phyloP scores from a whole-genome alignment of 2,113 vertebrate species.

The Saccopteryx leptura region DNA sequence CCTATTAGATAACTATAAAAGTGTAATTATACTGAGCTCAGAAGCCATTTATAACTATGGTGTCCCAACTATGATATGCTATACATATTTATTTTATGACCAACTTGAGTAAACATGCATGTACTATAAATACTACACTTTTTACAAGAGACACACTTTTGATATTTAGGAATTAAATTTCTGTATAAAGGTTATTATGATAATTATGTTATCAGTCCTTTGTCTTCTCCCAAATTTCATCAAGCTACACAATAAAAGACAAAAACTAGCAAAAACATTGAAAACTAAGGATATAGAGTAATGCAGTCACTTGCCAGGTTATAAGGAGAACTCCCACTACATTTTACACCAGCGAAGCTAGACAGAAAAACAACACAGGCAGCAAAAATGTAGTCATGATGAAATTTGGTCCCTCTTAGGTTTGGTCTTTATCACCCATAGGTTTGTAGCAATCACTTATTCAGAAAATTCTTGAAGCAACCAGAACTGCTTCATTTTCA shows the following conservation, averaged over 20 bases:
- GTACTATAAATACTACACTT: neutral
- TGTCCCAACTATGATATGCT: neutral
- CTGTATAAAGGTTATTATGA: neutral
- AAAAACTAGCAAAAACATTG: neutral
- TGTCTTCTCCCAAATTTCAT: neutral
- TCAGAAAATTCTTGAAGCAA: neutral
- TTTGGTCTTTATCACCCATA: neutral
- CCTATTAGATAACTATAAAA: neutral
- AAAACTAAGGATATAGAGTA: neutral
- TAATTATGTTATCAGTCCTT: neutral
- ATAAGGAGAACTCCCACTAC: neutral
- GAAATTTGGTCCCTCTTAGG: accelerated
- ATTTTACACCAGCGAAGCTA: neutral
- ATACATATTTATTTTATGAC: neutral
- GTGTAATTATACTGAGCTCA: neutral
- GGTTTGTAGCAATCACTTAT: neutral
- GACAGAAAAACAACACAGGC: neutral
- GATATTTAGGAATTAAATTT: conserved; percentile 17
- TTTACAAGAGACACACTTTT: conserved; percentile 17
- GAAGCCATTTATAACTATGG: neutral
- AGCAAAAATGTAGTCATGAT: neutral
- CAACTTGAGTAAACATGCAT: neutral
- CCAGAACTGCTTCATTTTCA: neutral
- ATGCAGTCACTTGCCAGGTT: neutral
- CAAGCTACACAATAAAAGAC: neutral